These are phyloP conservation scores for Cichlasoma orientale DNA, from an alignment of 2,797 vertebrate genomes.

Conservation along the genomic window DNA sequence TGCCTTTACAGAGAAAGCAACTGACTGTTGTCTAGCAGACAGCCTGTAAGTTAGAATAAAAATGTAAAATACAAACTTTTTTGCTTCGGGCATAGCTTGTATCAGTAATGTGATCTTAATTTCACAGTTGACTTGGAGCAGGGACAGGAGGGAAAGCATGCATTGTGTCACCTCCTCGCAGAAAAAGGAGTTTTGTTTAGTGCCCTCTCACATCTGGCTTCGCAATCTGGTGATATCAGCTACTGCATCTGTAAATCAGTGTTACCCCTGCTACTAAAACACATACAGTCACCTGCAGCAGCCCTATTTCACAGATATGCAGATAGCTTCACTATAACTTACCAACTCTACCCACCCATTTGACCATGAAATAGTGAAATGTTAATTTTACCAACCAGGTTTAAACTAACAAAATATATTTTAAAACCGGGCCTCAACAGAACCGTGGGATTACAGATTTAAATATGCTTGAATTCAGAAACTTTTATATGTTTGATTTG, in stretches of 20 bases:
- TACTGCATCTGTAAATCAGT: conserved; percentile 69
- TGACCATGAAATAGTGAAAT: conserved; percentile 10
- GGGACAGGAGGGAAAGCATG: conserved; percentile 54
- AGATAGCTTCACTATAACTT: conserved; percentile 40
- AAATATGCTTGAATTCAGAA: conserved; percentile 16
- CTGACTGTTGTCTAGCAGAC: conserved; percentile 58
- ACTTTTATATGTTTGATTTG: conserved; percentile 26
- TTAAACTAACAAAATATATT: conserved; percentile 20
- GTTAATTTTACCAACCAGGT: neutral
- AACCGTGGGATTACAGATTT: neutral
- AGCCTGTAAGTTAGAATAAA: conserved; percentile 66
- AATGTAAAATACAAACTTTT: conserved; percentile 62
- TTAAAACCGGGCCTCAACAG: neutral
- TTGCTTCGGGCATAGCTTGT: conserved; percentile 50
- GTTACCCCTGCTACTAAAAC: conserved; percentile 33
- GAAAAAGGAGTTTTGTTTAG: conserved; percentile 64
- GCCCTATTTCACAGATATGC: conserved; percentile 57
- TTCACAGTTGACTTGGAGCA: conserved; percentile 79
- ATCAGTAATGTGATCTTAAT: conserved; percentile 74
- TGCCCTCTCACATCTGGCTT: conserved; percentile 76
- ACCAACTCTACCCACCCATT: conserved; percentile 3
- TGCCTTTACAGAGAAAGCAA: conserved; percentile 62
- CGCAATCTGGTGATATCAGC: conserved; percentile 76
- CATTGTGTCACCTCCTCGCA: conserved; percentile 64
- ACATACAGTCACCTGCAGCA: conserved; percentile 34